Evolutionary conservation across 1,140 invertebrate genomes (phyloP), one percentile per base, ranked within the genome.

Genomic region (Rhopalosiphum padi): DNA sequence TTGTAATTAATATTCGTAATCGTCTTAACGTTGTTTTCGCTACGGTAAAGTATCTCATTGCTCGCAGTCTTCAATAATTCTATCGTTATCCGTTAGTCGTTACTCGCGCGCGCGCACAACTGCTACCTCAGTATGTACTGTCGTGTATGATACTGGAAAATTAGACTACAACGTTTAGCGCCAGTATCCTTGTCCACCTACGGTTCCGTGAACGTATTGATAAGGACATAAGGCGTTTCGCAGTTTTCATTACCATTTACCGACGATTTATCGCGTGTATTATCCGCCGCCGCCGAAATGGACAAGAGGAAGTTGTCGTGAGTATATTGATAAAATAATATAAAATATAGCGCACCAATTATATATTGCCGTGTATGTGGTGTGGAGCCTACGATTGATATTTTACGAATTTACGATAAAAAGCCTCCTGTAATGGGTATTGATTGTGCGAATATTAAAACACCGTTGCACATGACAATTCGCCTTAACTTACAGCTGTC

Each of bases 221-320:
- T 88, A 86, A 51, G 48, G 48, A 51, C 48, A 51, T 51, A 51
- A 51, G 86, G 51, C 51, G 35, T 41, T 53, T 23, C 30, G 30
- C 23, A 55, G 43, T 46, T 77, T 77, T 91, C 77, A 48, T 82
- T 23, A 1, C 22, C 22, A n/a, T 46, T 30, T 21, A 48, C 25
- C 60, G 30, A 48, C 82, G 0, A 23, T 21, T 22, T 9, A 43
- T 23, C 25, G 18, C 21, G 43, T 35, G 25, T 51, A 7, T 2
- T 0, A 35, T 68, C 30, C 46, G 7, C 90, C 90, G 9, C 22
- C 22, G 51, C 48, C 46, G 23, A 92, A 37, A 92, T 92, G 91
- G 91, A 92, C 68, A 85, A 53, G n/a, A 82, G 91, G 46, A 92
- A 92, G 9, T 82, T 92, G 11, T 92, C 91, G 91, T 92, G 41